phyloP scores from a whole-genome alignment of 1,140 invertebrate species.

The Macrostomum lignano region DNA sequence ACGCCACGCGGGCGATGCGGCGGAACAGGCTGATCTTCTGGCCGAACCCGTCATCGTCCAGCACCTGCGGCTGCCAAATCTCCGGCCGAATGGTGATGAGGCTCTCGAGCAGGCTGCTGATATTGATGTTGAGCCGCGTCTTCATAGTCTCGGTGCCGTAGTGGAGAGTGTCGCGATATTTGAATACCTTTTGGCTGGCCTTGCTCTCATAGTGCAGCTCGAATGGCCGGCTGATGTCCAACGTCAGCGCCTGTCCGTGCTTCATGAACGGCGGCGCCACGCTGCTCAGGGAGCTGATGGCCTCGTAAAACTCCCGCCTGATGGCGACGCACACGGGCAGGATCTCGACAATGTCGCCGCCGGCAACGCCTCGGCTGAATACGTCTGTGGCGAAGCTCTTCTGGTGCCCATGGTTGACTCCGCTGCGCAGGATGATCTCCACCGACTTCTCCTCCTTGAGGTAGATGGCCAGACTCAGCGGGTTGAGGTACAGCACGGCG shows the following conservation, averaged over 20 bases:
- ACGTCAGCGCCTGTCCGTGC: background rate
- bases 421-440: background rate
- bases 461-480: background rate
- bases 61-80: background rate
- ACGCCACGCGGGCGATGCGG: background rate
- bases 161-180: background rate
- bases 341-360: slow-evolving; percentile 1
- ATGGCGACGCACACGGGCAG: background rate
- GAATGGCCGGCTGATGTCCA: background rate
- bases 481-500: background rate
- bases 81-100: background rate
- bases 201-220: slow-evolving; percentile 1
- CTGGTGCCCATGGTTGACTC: background rate
- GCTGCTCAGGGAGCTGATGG: too few species aligned
- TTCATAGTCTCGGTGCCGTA: slow-evolving; percentile 1
- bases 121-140: background rate
- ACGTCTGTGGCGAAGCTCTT: background rate
- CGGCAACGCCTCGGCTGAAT: background rate
- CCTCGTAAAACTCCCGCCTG: slow-evolving; percentile 1
- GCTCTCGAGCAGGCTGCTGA: background rate
- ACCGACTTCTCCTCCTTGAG: slow-evolving; percentile 1
- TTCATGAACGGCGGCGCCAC: background rate
- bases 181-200: background rate
- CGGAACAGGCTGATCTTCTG: background rate
- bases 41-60: background rate